Percentiles rank a stretch among this genome's conserved stretches.
Evolutionary conservation across 2,888 invertebrate genomes (phyloP).

Genomic region (Euspilapteryx auroguttella): DNA sequence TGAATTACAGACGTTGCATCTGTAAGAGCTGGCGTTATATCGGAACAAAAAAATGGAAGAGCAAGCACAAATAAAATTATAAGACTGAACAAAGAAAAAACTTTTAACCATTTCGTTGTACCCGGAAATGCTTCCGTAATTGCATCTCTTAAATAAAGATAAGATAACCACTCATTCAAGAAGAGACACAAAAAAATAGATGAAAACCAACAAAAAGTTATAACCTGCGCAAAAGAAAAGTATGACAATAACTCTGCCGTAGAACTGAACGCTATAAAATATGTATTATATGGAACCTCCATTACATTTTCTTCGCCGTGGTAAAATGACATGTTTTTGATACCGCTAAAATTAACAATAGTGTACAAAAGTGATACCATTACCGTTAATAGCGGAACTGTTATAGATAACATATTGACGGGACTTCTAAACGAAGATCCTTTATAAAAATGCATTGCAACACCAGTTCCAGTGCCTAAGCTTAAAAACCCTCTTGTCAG

Average conservation of each 20-base stretch:
- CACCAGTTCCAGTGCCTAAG: slow-evolving; percentile 30
- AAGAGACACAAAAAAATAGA: slow-evolving; percentile 23
- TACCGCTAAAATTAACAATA: slow-evolving; percentile 28
- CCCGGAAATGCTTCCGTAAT: too few species aligned
- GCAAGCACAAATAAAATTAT: slow-evolving; percentile 13
- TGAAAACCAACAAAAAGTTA: slow-evolving; percentile 37
- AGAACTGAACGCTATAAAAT: slow-evolving; percentile 26
- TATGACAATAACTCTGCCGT: slow-evolving; percentile 34
- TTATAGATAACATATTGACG: slow-evolving; percentile 35
- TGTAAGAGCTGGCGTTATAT: slow-evolving; percentile 23
- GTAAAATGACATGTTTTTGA: slow-evolving; percentile 39
- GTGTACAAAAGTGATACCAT: slow-evolving; percentile 20
- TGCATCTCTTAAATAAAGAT: slow-evolving; percentile 22
- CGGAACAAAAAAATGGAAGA: slow-evolving; percentile 36
- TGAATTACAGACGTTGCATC: slow-evolving; percentile 30
- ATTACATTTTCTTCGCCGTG: slow-evolving; percentile 38
- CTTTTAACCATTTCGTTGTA: too few species aligned
- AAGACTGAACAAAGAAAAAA: neutral
- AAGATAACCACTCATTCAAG: slow-evolving; percentile 27
- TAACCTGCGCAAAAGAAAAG: slow-evolving; percentile 24
- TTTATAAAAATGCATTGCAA: slow-evolving; percentile 25
- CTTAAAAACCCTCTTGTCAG: slow-evolving; percentile 17
- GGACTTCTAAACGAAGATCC: slow-evolving; percentile 39
- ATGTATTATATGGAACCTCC: slow-evolving; percentile 23
- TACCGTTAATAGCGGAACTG: slow-evolving; percentile 21